These are phyloP conservation scores for Lepidocolaptes lacrymiger DNA, from an alignment of 2,797 vertebrate genomes.

Conservation along the genomic window DNA sequence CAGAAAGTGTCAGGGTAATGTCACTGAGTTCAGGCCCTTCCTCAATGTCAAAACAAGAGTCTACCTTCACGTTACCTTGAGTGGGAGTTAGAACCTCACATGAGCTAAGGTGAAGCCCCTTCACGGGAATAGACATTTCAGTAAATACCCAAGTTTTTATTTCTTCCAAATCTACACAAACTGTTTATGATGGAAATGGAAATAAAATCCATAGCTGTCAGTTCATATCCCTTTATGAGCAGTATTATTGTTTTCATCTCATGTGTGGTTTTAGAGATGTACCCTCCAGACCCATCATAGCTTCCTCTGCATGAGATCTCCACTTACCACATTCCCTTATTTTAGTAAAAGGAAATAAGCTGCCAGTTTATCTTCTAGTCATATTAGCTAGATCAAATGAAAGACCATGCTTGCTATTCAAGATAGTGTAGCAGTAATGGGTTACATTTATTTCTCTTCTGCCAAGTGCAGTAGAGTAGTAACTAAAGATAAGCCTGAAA, in stretches of 20 bases:
- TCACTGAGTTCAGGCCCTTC: not conserved
- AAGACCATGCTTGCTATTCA: constrained; percentile 10
- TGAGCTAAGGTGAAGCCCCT: not conserved
- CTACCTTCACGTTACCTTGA: not conserved
- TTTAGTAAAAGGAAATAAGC: not conserved
- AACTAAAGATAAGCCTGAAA: constrained; percentile 26
- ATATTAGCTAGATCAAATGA: not conserved
- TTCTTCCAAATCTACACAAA: not conserved
- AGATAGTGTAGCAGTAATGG: not conserved
- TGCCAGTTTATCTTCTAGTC: not conserved
- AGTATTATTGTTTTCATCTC: not conserved
- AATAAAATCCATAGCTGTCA: not conserved
- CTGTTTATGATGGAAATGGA: not conserved
- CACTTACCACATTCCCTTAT: not conserved
- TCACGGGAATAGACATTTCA: not conserved
- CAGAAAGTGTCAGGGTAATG: not conserved
- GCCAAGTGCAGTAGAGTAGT: constrained; percentile 1
- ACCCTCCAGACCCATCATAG: not conserved
- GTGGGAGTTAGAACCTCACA: not conserved
- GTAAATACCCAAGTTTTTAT: not conserved
- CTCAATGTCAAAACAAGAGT: not conserved
- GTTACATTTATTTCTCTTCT: constrained; percentile 21
- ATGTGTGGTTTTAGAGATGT: not conserved
- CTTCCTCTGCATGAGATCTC: not conserved
- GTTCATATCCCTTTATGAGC: not conserved